Conservation (phyloP, 2,888 invertebrate species). For the Metallyticus violacea region DNA sequence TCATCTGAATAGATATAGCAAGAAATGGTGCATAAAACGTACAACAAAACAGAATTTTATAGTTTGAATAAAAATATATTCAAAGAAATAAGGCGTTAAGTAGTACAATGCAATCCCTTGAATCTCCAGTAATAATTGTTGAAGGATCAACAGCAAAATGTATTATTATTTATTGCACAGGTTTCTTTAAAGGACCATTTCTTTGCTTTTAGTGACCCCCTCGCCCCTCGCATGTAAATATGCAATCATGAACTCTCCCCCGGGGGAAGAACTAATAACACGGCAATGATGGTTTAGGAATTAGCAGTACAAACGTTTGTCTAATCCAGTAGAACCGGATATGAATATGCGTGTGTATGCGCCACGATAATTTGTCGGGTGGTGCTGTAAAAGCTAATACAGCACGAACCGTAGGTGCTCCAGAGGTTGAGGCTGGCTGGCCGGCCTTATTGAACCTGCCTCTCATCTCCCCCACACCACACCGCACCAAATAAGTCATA, state of each 20-base stretch:
- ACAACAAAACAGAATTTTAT: no score
- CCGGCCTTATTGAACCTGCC: not conserved
- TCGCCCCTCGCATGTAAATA: not conserved
- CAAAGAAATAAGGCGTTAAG: no score
- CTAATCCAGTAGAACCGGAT: no score
- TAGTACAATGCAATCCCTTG: no score
- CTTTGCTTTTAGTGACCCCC: no score
- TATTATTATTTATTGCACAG: no score
- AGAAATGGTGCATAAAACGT: no score
- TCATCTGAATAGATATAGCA: no score
- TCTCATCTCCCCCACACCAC: not conserved
- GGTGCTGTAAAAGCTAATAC: not conserved
- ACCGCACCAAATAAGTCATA: not conserved
- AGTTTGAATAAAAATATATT: no score
- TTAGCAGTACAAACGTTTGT: not conserved
- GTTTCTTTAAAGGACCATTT: no score
- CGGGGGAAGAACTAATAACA: not conserved
- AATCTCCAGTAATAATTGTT: no score
- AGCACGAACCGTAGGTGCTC: not conserved
- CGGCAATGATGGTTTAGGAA: not conserved
- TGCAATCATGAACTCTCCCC: not conserved
- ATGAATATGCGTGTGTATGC: not conserved
- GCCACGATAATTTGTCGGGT: not conserved
- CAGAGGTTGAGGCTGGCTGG: not conserved
- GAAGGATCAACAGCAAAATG: no score